These are phyloP conservation scores for Gastracanthus pulcherrimus DNA, from an alignment of 2,888 invertebrate species.

Conservation along the genomic window DNA sequence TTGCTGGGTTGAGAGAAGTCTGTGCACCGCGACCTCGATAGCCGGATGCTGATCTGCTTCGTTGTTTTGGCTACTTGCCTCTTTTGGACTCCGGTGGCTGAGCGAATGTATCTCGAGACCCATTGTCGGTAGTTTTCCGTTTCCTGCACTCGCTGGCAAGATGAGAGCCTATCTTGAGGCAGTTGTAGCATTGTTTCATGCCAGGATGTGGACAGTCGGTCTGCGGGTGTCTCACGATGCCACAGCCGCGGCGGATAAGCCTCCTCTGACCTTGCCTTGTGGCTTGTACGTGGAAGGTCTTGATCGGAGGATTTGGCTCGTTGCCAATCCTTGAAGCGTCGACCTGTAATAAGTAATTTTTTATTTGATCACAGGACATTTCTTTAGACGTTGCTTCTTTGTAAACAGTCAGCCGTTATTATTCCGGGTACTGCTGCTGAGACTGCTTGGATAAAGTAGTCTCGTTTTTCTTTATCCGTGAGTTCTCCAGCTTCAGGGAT, in stretches of 20 bases:
- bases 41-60: background rate
- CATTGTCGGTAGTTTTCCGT: background rate
- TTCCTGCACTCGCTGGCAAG: background rate
- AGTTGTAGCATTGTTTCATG: background rate
- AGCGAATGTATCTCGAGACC: background rate
- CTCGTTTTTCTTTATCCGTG: too few relatives aligned
- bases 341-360: background rate
- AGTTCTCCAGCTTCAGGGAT: too few relatives aligned
- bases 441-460: too few relatives aligned
- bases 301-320: background rate
- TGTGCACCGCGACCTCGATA: background rate
- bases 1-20: background rate
- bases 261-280: too few relatives aligned
- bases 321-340: background rate
- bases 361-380: too few relatives aligned
- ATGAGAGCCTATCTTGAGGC: background rate
- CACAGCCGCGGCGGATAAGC: background rate
- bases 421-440: too few relatives aligned
- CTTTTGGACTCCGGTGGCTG: background rate
- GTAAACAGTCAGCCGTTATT: too few relatives aligned
- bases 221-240: background rate
- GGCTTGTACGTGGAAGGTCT: background rate
- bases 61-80: background rate
- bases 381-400: too few relatives aligned
- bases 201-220: background rate